Percentiles rank a stretch among this genome's conserved stretches.
Conservation (phyloP, 1,140 invertebrate genomes). For the Anastrepha ludens region DNA sequence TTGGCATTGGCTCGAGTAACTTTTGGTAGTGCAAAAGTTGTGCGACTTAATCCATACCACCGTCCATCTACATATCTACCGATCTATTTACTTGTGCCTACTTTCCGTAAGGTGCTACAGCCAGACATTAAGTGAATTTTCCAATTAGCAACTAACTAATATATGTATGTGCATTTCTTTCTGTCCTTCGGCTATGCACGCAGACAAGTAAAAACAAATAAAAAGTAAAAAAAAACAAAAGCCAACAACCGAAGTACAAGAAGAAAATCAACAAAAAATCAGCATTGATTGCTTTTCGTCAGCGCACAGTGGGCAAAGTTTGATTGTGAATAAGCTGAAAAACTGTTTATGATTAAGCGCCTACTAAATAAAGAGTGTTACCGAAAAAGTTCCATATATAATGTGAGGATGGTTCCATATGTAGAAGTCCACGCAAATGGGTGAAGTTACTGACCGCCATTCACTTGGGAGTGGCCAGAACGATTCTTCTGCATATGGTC, state of each 20-base stretch:
- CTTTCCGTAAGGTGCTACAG: neutral
- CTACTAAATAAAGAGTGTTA: too few relatives aligned
- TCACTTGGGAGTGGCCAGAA: too few relatives aligned
- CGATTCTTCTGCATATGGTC: too few relatives aligned
- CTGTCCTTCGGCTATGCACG: neutral
- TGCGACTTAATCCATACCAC: neutral
- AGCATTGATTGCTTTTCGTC: too few relatives aligned
- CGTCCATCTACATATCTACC: neutral
- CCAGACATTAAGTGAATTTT: constrained; percentile 28
- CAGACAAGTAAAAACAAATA: neutral
- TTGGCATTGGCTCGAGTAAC: neutral
- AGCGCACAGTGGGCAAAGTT: too few relatives aligned
- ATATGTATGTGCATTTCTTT: neutral
- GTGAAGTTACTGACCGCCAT: too few relatives aligned
- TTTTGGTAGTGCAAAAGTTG: neutral
- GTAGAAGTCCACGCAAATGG: too few relatives aligned
- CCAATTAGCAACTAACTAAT: neutral
- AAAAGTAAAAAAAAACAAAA: neutral
- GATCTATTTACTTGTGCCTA: neutral
- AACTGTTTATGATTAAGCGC: too few relatives aligned
- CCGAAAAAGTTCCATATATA: too few relatives aligned
- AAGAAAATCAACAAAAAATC: too few relatives aligned
- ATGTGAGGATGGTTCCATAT: too few relatives aligned
- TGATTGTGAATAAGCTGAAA: too few relatives aligned
- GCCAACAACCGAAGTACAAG: neutral